Base-by-base conservation (phyloP, 1,140 invertebrate species). In the Lethrus apterus region DNA sequence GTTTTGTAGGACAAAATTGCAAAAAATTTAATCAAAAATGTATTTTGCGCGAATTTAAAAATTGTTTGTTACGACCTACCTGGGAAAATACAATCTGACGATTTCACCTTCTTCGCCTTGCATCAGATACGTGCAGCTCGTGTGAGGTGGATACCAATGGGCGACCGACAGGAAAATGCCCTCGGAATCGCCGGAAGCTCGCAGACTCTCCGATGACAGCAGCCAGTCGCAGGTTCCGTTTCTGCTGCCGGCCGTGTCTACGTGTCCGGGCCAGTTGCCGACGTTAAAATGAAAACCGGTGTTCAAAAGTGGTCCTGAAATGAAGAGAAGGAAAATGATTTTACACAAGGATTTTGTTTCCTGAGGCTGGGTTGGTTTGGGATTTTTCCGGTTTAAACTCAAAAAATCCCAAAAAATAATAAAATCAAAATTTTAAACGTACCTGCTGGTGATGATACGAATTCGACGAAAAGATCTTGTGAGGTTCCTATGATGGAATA, bases 221-320 rank as follows among this genome's bases (percentile, higher is more conserved):
- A 88, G 67, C 88, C 88, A 92, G 63, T 89, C 84, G 64, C 89
- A 92, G 24, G 83, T 86, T 4, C 84, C 87, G 45, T 89, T 88
- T 50, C 81, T 79, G 1, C 83, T 83, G 0, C 88, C 88, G 1
- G 84, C 82, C 0, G 86, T 87, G 55, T 93, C 86, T 41, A 90
- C 86, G 62, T 91, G 86, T 2, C 88, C 89, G 1, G 89, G 88
- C 87, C 87, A 91, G 65, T 89, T 91, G 34, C 88, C 89, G 14
- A 92, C 89, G 68, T 91, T 92, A 71, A 93, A 93, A 64, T 92
- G 88, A 62, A 93, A 93, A 1, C 89, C 89, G 0, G 89, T 92
- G 63, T 90, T 92, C 8, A 93, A 71, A 9, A 93, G 66, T 0
- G 89, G 89, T 10, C 89, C 85, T 80, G 51, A 9, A 63, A 20